Base-by-base conservation (phyloP, 2,888 invertebrate genomes). In the Archaeoteleia sp. region DNA sequence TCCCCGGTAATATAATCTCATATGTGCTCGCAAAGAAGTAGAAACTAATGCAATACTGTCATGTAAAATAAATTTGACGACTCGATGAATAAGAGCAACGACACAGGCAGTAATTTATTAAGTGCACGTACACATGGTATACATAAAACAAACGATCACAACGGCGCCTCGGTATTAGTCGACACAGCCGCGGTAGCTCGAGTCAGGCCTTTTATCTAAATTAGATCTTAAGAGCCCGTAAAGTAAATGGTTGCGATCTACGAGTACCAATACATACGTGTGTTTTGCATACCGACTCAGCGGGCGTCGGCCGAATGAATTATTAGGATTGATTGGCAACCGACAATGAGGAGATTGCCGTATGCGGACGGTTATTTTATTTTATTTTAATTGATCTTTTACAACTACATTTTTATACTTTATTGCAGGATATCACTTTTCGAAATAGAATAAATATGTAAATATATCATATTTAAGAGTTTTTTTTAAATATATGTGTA, bases 161-260 rank as follows among this genome's bases (percentile, higher is more conserved):
- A 73, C 60, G 42, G 30, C 34, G 48, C 48, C 49, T 54, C 35
- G 32, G 48, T 34, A 43, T 37, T 60, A 29, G 39, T 25, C 58
- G n/a, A n/a, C n/a, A n/a, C n/a, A n/a, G n/a, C n/a, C 55, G 72
- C 79, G 73, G 79, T 79, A 79, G 78, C 74, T 65, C 63, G 60
- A 68, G 60, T 69, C 73, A 70, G 66, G 68, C 57, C 65, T 74
- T 74, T 80, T 82, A 83, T 83, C 83, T 83, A 82, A 83, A 83
- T 83, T 83, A 82, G 82, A 83, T 83, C 83, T 83, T 81, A 78
- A 82, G 76, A 78, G 79, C 72, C 73, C 65, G 73, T 72, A 69
- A 73, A 73, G 73, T 72, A 72, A 73, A 72, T 72, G 72, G 67
- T 58, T 70, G 58, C 65, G 73, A 73, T 72, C 71, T 55, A 46